These are phyloP conservation scores for Beaufortia kweichowensis DNA, from an alignment of 2,113 vertebrate species.

Conservation along the genomic window DNA sequence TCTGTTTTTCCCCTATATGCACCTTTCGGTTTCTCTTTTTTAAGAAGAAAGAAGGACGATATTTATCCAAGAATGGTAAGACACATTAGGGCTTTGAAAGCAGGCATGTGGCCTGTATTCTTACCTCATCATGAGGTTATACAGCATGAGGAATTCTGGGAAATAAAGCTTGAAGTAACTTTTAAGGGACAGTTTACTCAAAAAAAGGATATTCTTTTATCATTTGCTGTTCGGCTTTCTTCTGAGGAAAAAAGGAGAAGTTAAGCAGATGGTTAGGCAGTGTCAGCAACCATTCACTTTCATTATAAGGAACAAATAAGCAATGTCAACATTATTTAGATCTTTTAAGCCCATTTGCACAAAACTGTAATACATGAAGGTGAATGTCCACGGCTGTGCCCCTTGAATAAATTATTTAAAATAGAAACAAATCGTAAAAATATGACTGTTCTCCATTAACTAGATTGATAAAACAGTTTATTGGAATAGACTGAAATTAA, in stretches of 20 bases:
- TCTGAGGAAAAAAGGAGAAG: too few species aligned
- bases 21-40: slow-evolving; percentile 53
- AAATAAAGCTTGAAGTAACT: too few species aligned
- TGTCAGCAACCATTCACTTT: too few species aligned
- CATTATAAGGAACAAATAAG: too few species aligned
- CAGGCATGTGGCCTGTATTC: slow-evolving; percentile 40
- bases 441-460: slow-evolving; percentile 14
- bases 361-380: neutral
- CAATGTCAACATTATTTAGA: too few species aligned
- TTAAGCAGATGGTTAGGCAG: too few species aligned
- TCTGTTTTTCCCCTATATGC: slow-evolving; percentile 39
- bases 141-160: too few species aligned
- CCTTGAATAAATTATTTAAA: neutral
- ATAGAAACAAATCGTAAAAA: slow-evolving; percentile 2
- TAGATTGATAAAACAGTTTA: neutral
- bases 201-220: too few species aligned
- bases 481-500: neutral
- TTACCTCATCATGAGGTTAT: neutral
- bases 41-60: slow-evolving; percentile 67
- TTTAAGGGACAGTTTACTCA: too few species aligned
- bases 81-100: slow-evolving; percentile 54
- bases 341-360: neutral
- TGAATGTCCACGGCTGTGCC: neutral
- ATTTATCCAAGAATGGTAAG: slow-evolving; percentile 69
- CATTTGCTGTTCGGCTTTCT: too few species aligned